Base-by-base conservation (phyloP, 2,888 invertebrate species). In the Ormyrus labotus region DNA sequence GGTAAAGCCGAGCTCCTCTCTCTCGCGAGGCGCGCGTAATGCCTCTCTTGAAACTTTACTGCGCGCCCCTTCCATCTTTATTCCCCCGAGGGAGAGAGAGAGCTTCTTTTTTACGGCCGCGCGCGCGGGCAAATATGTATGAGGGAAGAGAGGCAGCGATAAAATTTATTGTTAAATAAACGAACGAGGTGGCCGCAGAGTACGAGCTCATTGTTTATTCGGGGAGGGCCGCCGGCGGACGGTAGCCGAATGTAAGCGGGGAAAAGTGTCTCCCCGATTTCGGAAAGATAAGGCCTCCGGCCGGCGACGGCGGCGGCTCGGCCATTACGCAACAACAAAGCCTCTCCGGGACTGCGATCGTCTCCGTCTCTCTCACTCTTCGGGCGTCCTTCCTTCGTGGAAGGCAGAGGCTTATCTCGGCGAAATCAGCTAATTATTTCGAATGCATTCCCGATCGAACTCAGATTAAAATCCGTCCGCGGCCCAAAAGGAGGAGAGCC, bases 341-440 rank as follows among this genome's bases (percentile, higher is more conserved):
- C 69, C 57, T 13, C 51, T 48, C 11, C 19, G 10, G n/a, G 67
- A 47, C 8, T 10, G 7, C 69, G n/a, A 13, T 58, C 10, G 55
- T 67, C 57, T 45, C 55, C 34, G 58, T 61, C 57, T 51, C 19
- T 19, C 63, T 63, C 65, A 64, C 65, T 53, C 47, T 19, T 1
- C 19, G 19, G 2, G 19, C 45, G 11, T 51, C 60, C 45, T 58
- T 74, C 78, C 78, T 78, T 76, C 76, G 81, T 78, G 81, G 81
- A 78, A 81, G 48, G n/a, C 53, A 7, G n/a, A 48, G 7, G 53
- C 19, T 71, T 82, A 82, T 80, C 82, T 73, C 77, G 53, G 58
- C 53, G 34, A 45, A 87, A 90, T 90, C 90, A 89, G 90, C 90
- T 90, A 91, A 91, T 91, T 91, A 90, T 91, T 91, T 90, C 88